Evolutionary conservation across 2,888 invertebrate species (phyloP).

Genomic region (Thereva unica): DNA sequence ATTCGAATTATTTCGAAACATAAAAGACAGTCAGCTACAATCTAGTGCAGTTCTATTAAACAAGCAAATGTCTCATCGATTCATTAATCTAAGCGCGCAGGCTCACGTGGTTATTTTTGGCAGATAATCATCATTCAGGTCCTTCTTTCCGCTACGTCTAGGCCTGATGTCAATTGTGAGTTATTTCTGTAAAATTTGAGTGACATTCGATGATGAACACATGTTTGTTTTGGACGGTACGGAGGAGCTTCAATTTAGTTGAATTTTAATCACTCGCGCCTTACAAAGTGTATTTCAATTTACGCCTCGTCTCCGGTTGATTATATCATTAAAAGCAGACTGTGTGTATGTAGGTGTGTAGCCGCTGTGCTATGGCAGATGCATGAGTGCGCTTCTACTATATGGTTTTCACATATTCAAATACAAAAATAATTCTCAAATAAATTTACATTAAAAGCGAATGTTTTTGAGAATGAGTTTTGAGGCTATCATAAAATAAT

Average conservation of each 20-base stretch:
- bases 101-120: conserved; percentile 35
- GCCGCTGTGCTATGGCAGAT: conserved; percentile 23
- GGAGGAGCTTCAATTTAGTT: conserved; percentile 28
- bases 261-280: conserved; percentile 27
- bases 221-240: conserved; percentile 46
- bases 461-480: too few relatives aligned
- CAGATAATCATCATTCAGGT: conserved; percentile 33
- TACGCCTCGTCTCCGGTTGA: conserved; percentile 15
- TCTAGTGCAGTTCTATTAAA: conserved; percentile 17
- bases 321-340: conserved; percentile 15
- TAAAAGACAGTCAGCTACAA: conserved; percentile 20
- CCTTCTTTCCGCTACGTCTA: conserved; percentile 18
- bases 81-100: conserved; percentile 32
- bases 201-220: conserved; percentile 51
- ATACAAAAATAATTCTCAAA: too few relatives aligned
- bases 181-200: conserved; percentile 44
- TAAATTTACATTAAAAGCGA: too few relatives aligned
- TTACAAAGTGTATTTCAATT: conserved; percentile 3
- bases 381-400: conserved; percentile 4
- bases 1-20: conserved; percentile 24
- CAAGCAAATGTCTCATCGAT: conserved; percentile 34
- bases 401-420: too few relatives aligned
- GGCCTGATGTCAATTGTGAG: conserved; percentile 42
- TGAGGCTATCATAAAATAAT: too few relatives aligned
- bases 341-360: conserved; percentile 4